Evolutionary conservation across 2,113 vertebrate species (phyloP), one percentile per base, ranked within the genome.

Genomic region (Albula glossodonta): DNA sequence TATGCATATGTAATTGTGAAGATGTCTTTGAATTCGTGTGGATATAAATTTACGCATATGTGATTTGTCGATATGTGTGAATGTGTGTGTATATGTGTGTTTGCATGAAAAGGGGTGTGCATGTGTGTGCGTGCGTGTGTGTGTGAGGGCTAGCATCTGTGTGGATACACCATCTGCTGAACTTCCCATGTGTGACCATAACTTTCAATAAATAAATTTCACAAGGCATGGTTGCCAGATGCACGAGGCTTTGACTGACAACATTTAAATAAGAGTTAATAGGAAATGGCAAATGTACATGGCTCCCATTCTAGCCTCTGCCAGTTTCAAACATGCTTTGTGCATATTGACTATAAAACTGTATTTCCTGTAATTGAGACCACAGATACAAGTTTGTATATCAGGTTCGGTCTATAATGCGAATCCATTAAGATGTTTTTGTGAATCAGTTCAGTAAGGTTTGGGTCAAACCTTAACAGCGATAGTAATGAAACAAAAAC

Each of bases 161-260:
- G 86, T 91, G 90, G 89, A 94, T 93, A 94, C 93, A 94, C 95
- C 96, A 96, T 97, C 97, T 97, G 96, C 94, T 94, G 91, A 96
- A 97, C 96, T 96, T 97, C 95, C 92, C 96, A 96, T 95, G 96
- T 97, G 96, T 97, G 96, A 97, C 96, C 92, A 93, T 94, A 97
- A 96, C 95, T 97, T 96, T 96, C 94, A 95, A 93, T 93, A 95
- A 95, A 96, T 95, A 96, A 91, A 95, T 96, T 96, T 95, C 86
- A 92, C 89, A 88, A 81, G 89, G 90, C 92, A 93, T 88, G 89
- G 85, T 91, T 83, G 89, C 92, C 96, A 95, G 93, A 96, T 93
- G 93, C 91, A 94, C 89, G 81, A 87, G 82, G 84, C 90, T 92
- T 90, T 95, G 95, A 95, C 90, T 95, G 95, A 95, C 95, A 94